Evolutionary conservation across 2,113 vertebrate genomes (phyloP), one percentile per base, ranked within the genome.

Genomic region (Accipiter virgatus): DNA sequence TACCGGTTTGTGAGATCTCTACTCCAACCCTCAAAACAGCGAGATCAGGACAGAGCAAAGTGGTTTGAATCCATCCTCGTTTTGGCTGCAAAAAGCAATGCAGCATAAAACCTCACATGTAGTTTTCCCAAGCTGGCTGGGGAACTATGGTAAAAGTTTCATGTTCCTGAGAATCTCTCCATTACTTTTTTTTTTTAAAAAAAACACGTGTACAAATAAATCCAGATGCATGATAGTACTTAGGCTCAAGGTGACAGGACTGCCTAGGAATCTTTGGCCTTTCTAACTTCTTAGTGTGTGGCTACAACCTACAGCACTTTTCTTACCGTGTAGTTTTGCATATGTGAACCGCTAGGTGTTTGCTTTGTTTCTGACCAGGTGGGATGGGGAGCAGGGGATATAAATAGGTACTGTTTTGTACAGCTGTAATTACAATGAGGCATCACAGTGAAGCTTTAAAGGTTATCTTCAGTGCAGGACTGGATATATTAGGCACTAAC

Each of bases 1-100:
- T 66, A n/a, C 6, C 0, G 0, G 4, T 63, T 87, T 50, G 2
- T 42, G 53, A 15, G 10, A 19, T 72, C 15, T 93, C 14, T 10
- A 7, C 4, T 56, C 58, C 31, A 82, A 14, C 38, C 16, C 36
- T 92, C 4, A 6, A 56, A 81, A 42, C 0, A 21, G 9, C 19
- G 36, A 72, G 18, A 38, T 81, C 11, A 32, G 40, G 17, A 34
- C 10, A 38, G 11, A 52, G 23, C 32, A 7, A 40, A 81, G 18
- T 20, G 5, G 1, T 55, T 93, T 87, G 13, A 67, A 58, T 75
- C 56, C 25, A 11, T 34, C 13, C 14, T 85, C 6, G 16, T 85
- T 81, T 59, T 52, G 47, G 22, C n/a, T 87, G 42, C 29, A 38
- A 32, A 90, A 85, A 63, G 12, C 20, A 55, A 8, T 0, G 1